Conservation (phyloP, 1,140 invertebrate species). For the Heliconius himera region DNA sequence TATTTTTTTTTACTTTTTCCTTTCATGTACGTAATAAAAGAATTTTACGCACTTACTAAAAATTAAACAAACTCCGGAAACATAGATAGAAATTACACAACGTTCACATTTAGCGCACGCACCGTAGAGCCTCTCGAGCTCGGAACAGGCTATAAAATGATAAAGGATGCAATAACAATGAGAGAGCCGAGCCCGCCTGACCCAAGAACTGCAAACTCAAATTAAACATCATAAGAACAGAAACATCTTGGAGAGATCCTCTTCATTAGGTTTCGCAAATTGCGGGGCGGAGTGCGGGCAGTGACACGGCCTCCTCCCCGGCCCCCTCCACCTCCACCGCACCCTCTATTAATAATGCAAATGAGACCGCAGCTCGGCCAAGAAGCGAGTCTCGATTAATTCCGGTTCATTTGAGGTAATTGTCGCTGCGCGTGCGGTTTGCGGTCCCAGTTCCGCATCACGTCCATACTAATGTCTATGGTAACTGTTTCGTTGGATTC, state of each 20-base stretch:
- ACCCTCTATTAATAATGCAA: constrained; percentile 81
- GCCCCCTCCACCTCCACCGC: constrained; percentile 38
- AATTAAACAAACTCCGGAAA: background rate
- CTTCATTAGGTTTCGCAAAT: constrained; percentile 79
- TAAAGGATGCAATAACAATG: constrained; percentile 70
- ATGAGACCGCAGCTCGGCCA: constrained; percentile 80
- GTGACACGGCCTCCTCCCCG: constrained; percentile 51
- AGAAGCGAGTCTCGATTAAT: constrained; percentile 80
- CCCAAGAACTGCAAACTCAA: constrained; percentile 75
- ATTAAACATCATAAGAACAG: constrained; percentile 80
- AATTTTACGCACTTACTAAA: background rate
- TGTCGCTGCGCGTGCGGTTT: constrained; percentile 74
- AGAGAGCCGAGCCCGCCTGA: constrained; percentile 61
- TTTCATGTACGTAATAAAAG: no score
- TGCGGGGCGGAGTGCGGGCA: constrained; percentile 59
- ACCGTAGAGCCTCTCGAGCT: background rate
- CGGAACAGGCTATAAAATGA: constrained; percentile 29
- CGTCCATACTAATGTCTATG: constrained; percentile 50
- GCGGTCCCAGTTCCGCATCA: constrained; percentile 50
- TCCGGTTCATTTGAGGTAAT: constrained; percentile 81
- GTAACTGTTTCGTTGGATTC: constrained; percentile 47
- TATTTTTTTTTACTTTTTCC: no score
- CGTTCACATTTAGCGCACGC: background rate
- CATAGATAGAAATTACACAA: background rate
- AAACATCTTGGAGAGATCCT: constrained; percentile 77